Evolutionary conservation across 2,888 invertebrate genomes (phyloP), one percentile per base, ranked within the genome.

Genomic region (Drosophila stalkeri): DNA sequence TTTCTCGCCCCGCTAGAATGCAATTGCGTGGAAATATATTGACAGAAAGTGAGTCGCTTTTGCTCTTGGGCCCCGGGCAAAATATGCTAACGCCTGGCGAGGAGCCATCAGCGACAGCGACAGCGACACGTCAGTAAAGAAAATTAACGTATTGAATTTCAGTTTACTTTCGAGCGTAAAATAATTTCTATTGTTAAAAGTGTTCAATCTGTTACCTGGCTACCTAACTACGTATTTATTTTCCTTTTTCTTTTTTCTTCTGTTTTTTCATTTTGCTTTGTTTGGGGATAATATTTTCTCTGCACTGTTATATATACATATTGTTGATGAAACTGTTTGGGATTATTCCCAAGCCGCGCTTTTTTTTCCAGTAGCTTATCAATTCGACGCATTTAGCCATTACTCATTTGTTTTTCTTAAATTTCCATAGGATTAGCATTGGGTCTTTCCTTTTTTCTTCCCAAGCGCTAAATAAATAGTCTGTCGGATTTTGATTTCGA

Each of bases 11-110:
- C 61, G 51, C 70, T 61, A 70, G 46, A 67, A 64, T 81, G 89
- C 90, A 89, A 89, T 91, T 91, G 87, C 70, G 74, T 90, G 91
- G 89, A 90, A 89, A 78, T 77, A 79, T 80, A 82, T 81, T 86
- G 77, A 77, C 77, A 78, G 72, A 67, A 72, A 86, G 77, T 66
- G 67, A 67, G 46, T 63, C 46, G 51, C 18, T 55, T 51, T 20
- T 9, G 31, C 33, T 33, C 27, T 62, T 14, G 63, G 62, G 64
- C 63, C 57, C 43, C 60, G 63, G 49, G 64, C 63, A 60, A 77
- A 86, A 80, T 90, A 84, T 84, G 84, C 74, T 84, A 84, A 84
- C 90, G 69, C 68, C 77, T 31, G 35, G 52, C 47, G 65, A 46
- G 64, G 51, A 72, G 71, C 59, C 72, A 77, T 82, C 77, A 41